Conservation (phyloP, 2,113 vertebrate genomes). For the Collichthys lucidus region DNA sequence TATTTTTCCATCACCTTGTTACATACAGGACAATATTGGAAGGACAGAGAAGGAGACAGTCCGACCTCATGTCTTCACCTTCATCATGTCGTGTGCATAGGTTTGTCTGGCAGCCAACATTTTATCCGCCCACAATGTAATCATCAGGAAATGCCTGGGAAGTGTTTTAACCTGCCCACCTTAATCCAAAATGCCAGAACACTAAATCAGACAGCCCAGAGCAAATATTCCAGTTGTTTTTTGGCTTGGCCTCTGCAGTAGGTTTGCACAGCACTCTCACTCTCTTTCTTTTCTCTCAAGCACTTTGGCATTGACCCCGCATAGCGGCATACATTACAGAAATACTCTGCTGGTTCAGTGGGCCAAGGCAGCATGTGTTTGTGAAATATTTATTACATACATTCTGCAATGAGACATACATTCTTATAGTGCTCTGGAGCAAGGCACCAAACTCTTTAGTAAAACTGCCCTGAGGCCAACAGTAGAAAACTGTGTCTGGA, state of each 20-base stretch:
- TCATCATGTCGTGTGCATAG: constrained; percentile 34
- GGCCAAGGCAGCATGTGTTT: constrained; percentile 52
- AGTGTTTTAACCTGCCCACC: constrained; percentile 77
- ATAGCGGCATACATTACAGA: constrained; percentile 62
- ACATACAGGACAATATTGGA: not conserved
- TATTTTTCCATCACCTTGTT: not conserved
- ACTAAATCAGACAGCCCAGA: constrained; percentile 68
- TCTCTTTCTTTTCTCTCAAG: constrained; percentile 57
- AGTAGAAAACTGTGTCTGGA: constrained; percentile 30
- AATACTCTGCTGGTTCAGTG: constrained; percentile 43
- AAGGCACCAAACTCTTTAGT: constrained; percentile 33
- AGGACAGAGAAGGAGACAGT: constrained; percentile 5
- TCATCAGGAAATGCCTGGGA: constrained; percentile 72
- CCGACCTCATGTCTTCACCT: constrained; percentile 32
- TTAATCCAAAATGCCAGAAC: constrained; percentile 69
- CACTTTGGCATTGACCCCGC: constrained; percentile 62
- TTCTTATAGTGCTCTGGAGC: constrained; percentile 39
- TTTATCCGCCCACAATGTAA: constrained; percentile 45
- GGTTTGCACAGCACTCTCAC: constrained; percentile 61
- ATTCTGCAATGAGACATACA: constrained; percentile 37
- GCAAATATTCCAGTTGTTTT: constrained; percentile 70
- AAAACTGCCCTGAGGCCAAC: constrained; percentile 5
- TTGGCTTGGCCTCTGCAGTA: constrained; percentile 55
- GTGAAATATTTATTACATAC: constrained; percentile 66
- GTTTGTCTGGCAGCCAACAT: constrained; percentile 50